Evolutionary conservation across 1,140 invertebrate species (phyloP), one percentile per base, ranked within the genome.

Genomic region (Patella vulgata): DNA sequence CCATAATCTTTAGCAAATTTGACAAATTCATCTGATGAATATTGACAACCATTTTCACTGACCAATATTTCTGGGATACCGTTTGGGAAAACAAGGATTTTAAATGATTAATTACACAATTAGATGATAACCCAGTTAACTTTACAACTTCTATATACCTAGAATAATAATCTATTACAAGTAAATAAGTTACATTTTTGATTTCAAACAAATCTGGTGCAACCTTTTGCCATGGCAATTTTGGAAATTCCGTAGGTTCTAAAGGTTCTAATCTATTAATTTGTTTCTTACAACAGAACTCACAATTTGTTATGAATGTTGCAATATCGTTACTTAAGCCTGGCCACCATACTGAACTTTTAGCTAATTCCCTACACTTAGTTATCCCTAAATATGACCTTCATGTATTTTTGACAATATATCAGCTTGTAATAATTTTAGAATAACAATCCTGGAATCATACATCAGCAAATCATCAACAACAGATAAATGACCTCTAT

Each of bases 141-240:
- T 30, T 31, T 27, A 61, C 48, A 3, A 73, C 48, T 55, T 74
- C 70, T 33, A 68, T 53, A 48, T 62, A 74, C n/a, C 68, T 70
- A 8, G 69, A 73, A 50, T 50, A 75, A 44, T 71, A 73, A 39
- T 73, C 74, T 14, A 67, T 60, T n/a, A 75, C 54, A 47, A 75
- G 17, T 5, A 76, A 42, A 33, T 68, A 68, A 6, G 21, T 14
- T 14, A 30, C 11, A 17, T 39, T 33, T 21, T 68, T 63, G 11
- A 46, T 25, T 11, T 68, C 33, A 30, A 68, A 68, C 27, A 68
- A 25, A 42, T 68, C 61, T 14, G 39, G 14, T 8, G 23, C 66
- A 28, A 68, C 50, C 33, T 52, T 59, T 36, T 54, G 46, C 57
- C 61, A 68, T 30, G 60, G 66, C 11, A 36, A 50, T 14, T 59